Evolutionary conservation across 2,113 vertebrate genomes (phyloP), one percentile per base, ranked within the genome.

Genomic region (Scalopus aquaticus): DNA sequence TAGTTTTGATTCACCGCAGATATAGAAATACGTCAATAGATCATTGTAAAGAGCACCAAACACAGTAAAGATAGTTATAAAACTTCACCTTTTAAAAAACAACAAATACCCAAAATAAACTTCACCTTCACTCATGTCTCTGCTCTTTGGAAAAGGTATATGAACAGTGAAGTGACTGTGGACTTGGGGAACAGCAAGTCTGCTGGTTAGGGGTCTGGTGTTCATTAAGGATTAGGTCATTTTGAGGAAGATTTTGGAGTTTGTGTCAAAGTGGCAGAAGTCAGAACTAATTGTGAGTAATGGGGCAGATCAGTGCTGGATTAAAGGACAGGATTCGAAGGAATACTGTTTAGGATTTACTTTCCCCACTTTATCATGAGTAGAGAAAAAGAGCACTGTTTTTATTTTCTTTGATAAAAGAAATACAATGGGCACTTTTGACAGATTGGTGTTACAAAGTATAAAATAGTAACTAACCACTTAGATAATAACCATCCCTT

Each of bases 371-470:
- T 49, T n/a, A 9, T 46, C 28, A 22, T 17, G 49, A 9, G n/a
- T 24, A 42, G 42, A 88, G 76, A 46, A 72, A 76, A 89, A 37
- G 35, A 37, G 35, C 26, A 24, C 19, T 19, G 4, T 73, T 87
- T n/a, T 64, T 79, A n/a, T 85, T 73, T 85, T 86, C 58, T 94
- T 64, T 82, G 3, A 39, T 54, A 30, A 79, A 54, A 96, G 39
- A 89, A 82, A 62, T 69, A 89, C 76, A 70, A 62, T 56, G 22
- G 58, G 9, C 7, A 20, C 9, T 91, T 93, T 79, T 74, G 5
- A 1, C 60, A 42, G 30, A 64, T 39, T 28, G 4, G 2, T n/a
- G 16, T 90, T 88, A 24, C 73, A 69, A 80, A 93, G 77, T 81
- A 78, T 80, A 90, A 83, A 83, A 74, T 62, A 72, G 20, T 82